Evolutionary conservation across 2,113 vertebrate species (phyloP), one percentile per base, ranked within the genome.

Genomic region (Neopipo cinnamomea): DNA sequence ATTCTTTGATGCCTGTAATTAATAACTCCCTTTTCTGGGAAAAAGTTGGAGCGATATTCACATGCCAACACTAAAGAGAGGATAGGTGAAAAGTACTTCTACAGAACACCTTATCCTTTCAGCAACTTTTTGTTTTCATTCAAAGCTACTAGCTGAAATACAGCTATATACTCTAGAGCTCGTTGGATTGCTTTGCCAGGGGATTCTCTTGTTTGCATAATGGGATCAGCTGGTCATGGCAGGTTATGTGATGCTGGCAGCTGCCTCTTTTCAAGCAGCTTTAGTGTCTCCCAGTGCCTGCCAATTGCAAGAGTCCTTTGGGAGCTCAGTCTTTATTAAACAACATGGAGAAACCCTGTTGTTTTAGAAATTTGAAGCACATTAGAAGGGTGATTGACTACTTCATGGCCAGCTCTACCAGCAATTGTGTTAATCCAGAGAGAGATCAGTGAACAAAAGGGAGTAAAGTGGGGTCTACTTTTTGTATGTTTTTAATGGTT

Each of bases 151-250:
- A 70, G 75, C 93, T 92, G 86, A 95, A 92, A 47, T 63, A n/a
- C 61, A 89, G 78, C n/a, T 47, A 6, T 31, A 61, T 4, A n/a
- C 84, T 73, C 56, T 33, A 55, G 53, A 94, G 81, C 63, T 67
- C 53, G 55, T 47, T 13, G 12, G 65, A 67, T 74, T 61, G 85
- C 81, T 92, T 86, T 96, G 88, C 81, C 89, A 92, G 86, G 85
- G 74, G 75, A 92, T 4, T 9, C 53, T 92, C 89, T 85, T 83
- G 83, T 91, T 92, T 91, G 91, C 86, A 91, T 89, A 94, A 96
- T 88, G 76, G 83, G 72, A 94, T 91, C 91, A 96, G 91, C 88
- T 96, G 93, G 89, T 93, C 88, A 77, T 86, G 73, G 93, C 84
- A 95, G 86, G 94, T 93, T 92, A 87, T 74, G 72, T 76, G 85